Percentiles rank a stretch among this genome's conserved stretches.
Evolutionary conservation across 2,113 vertebrate species (phyloP).

Genomic region (Heteronetta atricapilla): DNA sequence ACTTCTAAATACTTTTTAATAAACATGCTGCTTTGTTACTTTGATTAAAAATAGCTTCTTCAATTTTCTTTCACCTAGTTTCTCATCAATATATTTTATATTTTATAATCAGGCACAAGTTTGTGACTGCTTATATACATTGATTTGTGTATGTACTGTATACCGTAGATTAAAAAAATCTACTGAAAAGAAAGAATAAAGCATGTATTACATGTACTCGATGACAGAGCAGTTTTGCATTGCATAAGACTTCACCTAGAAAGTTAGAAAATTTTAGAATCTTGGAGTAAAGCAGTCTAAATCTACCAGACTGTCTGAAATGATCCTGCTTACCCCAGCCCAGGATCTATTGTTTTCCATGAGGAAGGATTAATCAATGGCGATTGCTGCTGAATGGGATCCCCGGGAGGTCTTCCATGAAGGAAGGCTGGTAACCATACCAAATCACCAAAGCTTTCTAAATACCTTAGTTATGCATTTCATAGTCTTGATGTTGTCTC

Average conservation of each 20-base stretch:
- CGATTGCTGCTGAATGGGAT: neutral
- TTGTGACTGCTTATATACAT: neutral
- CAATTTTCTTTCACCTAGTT: neutral
- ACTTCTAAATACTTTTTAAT: neutral
- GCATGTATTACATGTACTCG: fast-evolving
- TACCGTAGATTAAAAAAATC: neutral
- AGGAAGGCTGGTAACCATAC: neutral
- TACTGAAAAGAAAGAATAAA: neutral
- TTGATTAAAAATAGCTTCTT: neutral
- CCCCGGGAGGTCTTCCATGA: neutral
- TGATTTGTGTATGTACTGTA: neutral
- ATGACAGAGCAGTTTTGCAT: neutral
- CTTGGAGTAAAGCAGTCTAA: neutral
- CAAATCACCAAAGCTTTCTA: neutral
- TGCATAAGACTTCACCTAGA: neutral
- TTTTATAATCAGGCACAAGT: neutral
- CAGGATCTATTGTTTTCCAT: neutral
- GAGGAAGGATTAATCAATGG: neutral
- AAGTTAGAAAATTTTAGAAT: neutral
- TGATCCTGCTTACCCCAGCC: neutral
- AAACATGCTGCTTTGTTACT: neutral
- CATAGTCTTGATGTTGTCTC: neutral
- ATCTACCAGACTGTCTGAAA: neutral
- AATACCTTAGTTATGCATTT: neutral
- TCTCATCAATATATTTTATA: neutral